Conservation (phyloP, 2,113 vertebrate species). For the Ancistrus triradiatus region DNA sequence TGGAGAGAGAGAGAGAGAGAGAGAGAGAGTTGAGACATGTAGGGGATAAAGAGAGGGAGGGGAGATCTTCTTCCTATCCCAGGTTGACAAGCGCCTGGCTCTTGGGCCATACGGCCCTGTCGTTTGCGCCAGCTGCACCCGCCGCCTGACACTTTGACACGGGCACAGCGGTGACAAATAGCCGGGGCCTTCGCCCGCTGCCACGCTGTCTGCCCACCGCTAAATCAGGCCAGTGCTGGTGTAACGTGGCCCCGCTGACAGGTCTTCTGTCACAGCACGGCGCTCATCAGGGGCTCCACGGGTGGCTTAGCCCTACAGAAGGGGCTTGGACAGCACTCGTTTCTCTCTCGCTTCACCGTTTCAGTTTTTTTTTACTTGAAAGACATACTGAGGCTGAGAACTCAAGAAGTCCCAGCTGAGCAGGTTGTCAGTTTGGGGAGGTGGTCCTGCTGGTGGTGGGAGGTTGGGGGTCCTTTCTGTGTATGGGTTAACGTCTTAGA, state of each 20-base stretch:
- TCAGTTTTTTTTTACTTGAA: slow-evolving; percentile 24
- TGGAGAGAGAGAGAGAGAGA: slow-evolving; percentile 26
- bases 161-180: slow-evolving; percentile 76
- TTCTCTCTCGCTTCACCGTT: slow-evolving; percentile 23
- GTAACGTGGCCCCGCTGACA: slow-evolving; percentile 65
- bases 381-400: slow-evolving; percentile 33
- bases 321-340: slow-evolving; percentile 49
- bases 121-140: slow-evolving; percentile 72
- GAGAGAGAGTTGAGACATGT: slow-evolving; percentile 23
- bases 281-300: slow-evolving; percentile 70
- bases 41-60: slow-evolving; percentile 42
- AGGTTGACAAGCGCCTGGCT: slow-evolving; percentile 71
- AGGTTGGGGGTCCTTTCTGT: no score
- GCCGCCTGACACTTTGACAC: slow-evolving; percentile 76
- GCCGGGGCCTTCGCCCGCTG: slow-evolving; percentile 75
- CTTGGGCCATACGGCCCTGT: slow-evolving; percentile 72
- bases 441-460: no score
- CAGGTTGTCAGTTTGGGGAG: slow-evolving; percentile 56
- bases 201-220: slow-evolving; percentile 70
- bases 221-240: slow-evolving; percentile 64
- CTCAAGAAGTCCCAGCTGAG: slow-evolving; percentile 47
- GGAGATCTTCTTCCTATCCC: slow-evolving; percentile 53
- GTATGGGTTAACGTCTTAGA: no score
- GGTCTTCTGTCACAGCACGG: slow-evolving; percentile 68
- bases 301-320: slow-evolving; percentile 63